A percentile compares a stretch with the other conserved stretches of the same genome.
Evolutionary conservation across 2,888 invertebrate genomes (phyloP).

Genomic region (Hyposoter dolosus): DNA sequence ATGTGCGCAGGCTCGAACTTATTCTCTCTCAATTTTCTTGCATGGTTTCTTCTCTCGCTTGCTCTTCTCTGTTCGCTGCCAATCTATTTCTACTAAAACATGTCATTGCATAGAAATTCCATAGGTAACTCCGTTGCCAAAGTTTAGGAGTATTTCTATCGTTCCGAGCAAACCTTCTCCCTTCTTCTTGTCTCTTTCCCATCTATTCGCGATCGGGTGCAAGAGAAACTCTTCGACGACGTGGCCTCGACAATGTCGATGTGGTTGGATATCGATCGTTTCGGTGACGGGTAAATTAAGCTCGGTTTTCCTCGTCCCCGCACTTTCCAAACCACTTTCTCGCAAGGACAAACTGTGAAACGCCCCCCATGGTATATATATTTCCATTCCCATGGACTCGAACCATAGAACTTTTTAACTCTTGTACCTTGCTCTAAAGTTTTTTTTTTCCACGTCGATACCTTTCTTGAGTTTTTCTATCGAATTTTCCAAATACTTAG

Average conservation of each 20-base stretch:
- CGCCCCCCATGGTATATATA: neutral
- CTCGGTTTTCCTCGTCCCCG: slow-evolving; percentile 71
- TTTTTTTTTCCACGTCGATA: neutral
- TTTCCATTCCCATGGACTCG: neutral
- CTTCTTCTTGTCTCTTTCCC: neutral
- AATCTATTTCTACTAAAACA: slow-evolving; percentile 40
- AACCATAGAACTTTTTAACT: neutral
- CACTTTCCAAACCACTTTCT: slow-evolving; percentile 62
- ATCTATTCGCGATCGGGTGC: neutral
- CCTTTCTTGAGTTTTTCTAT: neutral
- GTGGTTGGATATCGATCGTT: slow-evolving; percentile 71
- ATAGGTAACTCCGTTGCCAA: slow-evolving; percentile 61
- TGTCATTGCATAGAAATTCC: slow-evolving; percentile 55
- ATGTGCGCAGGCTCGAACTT: slow-evolving; percentile 4
- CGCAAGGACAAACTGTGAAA: slow-evolving; percentile 16
- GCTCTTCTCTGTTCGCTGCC: slow-evolving; percentile 22
- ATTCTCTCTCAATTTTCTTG: slow-evolving; percentile 19
- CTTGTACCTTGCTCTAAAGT: neutral
- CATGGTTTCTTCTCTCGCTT: slow-evolving; percentile 2
- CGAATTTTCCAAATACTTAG: neutral
- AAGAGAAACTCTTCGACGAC: slow-evolving; percentile 42
- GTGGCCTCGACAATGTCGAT: slow-evolving; percentile 60
- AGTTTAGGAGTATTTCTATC: slow-evolving; percentile 64
- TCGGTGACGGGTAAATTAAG: slow-evolving; percentile 76
- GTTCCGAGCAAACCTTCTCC: neutral